A percentile compares a stretch with the other conserved stretches of the same genome.
Conservation (phyloP, 2,888 invertebrate genomes). For the Trileptium ribeirensis region DNA sequence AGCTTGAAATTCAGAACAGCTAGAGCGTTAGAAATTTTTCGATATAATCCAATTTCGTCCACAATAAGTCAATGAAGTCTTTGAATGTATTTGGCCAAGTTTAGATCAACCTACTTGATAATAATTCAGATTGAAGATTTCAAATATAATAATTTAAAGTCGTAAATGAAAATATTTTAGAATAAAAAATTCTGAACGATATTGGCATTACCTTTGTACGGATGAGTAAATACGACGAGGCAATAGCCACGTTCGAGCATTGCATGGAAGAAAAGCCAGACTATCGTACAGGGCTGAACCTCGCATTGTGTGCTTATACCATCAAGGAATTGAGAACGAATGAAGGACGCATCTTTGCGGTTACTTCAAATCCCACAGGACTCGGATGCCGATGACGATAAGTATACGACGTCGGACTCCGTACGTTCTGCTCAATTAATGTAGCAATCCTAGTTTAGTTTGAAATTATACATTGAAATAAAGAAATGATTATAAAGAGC, state of each 20-base stretch:
- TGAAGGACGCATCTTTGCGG: slow-evolving; percentile 81
- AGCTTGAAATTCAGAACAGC: no score
- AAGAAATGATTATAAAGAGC: not conserved
- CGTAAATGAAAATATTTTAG: no score
- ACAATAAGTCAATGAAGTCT: no score
- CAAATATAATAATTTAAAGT: no score
- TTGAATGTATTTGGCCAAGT: no score
- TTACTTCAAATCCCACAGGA: slow-evolving; percentile 78
- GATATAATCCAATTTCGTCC: no score
- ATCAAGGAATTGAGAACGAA: slow-evolving; percentile 78
- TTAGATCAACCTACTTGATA: no score
- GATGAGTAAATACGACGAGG: slow-evolving; percentile 92
- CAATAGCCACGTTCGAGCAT: slow-evolving; percentile 90
- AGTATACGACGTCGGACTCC: slow-evolving; percentile 54
- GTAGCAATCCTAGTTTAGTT: not conserved
- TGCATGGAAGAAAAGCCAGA: slow-evolving; percentile 93
- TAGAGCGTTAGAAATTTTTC: no score
- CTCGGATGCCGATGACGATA: slow-evolving; percentile 65
- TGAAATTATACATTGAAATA: not conserved
- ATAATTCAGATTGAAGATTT: no score
- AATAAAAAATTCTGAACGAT: slow-evolving; percentile 93
- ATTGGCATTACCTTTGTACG: slow-evolving; percentile 87
- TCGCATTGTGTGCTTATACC: slow-evolving; percentile 61
- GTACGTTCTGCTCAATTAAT: not conserved
- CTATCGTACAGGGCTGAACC: slow-evolving; percentile 73